phyloP scores from a whole-genome alignment of 92 coral and sea anemone genomes.

The Zoanthus sansibaricus region DNA sequence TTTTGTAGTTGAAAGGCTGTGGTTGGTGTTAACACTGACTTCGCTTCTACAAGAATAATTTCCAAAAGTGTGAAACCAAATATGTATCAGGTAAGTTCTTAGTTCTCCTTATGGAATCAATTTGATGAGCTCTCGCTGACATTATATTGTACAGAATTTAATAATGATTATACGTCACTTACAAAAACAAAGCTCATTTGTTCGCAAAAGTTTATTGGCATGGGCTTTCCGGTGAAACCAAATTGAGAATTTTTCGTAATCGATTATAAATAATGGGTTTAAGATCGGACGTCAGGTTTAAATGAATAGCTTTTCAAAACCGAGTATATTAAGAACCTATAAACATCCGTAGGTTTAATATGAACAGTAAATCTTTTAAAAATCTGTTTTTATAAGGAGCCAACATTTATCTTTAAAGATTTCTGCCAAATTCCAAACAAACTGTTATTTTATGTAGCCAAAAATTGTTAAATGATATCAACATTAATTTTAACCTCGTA shows the following conservation, averaged over 20 bases:
- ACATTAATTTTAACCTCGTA: constrained; percentile 59
- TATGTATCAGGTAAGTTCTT: constrained; percentile 18
- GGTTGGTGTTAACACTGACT: constrained; percentile 41
- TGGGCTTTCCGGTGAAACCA: constrained; percentile 61
- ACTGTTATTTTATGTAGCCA: neutral
- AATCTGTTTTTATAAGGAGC: neutral
- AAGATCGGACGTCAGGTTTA: constrained; percentile 31
- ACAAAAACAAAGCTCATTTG: constrained; percentile 77
- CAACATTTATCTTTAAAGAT: neutral
- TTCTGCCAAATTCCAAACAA: neutral
- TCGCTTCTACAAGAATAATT: neutral
- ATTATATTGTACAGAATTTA: constrained; percentile 54
- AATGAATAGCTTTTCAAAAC: constrained; percentile 48
- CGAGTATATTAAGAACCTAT: constrained; percentile 44
- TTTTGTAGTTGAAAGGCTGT: constrained; percentile 31
- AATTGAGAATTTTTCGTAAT: constrained; percentile 62
- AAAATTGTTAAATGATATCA: constrained; percentile 11
- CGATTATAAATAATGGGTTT: constrained; percentile 32
- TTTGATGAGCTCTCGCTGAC: constrained; percentile 30
- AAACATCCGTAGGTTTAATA: constrained; percentile 45
- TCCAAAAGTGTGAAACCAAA: neutral
- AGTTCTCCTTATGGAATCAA: constrained; percentile 20
- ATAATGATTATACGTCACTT: constrained; percentile 69
- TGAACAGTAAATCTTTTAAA: constrained; percentile 39
- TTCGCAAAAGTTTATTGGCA: constrained; percentile 83